Base-by-base conservation (phyloP, 2,113 vertebrate species). In the Pteropus alecto region DNA sequence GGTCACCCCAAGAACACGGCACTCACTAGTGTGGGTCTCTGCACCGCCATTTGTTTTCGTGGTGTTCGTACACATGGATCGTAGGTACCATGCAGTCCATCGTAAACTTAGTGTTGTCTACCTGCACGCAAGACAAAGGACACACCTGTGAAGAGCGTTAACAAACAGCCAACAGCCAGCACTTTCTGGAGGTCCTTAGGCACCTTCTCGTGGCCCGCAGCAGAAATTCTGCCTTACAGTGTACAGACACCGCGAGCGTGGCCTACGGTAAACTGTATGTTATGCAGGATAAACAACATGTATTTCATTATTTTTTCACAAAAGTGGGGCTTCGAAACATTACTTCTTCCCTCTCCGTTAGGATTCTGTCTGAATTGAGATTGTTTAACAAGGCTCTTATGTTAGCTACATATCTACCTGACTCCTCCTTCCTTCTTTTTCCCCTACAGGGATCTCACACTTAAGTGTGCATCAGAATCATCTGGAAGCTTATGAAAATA, bases 21-120 rank as follows among this genome's bases (percentile, higher is more conserved):
- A 99, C 99, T 99, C 98, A 99, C 99, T 97, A 46, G 43, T 99
- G 99, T 0, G 99, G 98, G 95, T 99, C 99, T 98, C 99, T 99
- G 99, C 98, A 99, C 98, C 99, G 99, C 99, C 99, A 99, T 95
- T 99, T 99, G 98, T 99, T 99, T 97, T 99, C 99, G 0, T 99
- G 99, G 84, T 99, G 99, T 97, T 99, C 99, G 0, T 99, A 99
- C 78, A 99, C 99, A 0, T 99, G 98, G 85, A 99, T 98, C 18
- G 99, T 99, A 1, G 99, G 99, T 48, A 99, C 98, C 38, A 98
- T 98, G 15, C 99, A 99, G 97, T 99, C 99, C 98, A 99, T 98
- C 0, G 99, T 99, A 92, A 99, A 99, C 97, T 99, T 99, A 84
- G 99, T 99, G 98, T 98, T 99, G 98, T 99, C 99, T 77, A 99